Evolutionary conservation across 2,888 invertebrate species (phyloP), one percentile per base, ranked within the genome.

Genomic region (Zaprionus bogoriensis): DNA sequence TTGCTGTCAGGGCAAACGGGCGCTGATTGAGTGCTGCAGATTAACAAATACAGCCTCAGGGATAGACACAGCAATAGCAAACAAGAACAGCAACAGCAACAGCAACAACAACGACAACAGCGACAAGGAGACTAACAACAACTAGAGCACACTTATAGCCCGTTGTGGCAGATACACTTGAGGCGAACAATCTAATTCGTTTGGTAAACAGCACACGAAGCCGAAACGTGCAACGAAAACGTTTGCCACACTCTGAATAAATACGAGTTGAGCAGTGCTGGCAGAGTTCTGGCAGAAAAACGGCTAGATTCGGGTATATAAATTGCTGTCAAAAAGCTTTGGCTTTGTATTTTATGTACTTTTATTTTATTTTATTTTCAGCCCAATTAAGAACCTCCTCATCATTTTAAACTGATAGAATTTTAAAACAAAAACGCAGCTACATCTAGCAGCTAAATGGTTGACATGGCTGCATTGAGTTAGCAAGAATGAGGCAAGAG

Each of bases 181-280:
- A 83, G 85, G 87, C 85, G 76, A 87, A 83, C 82, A 87, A 82
- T 83, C 87, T 87, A 87, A 83, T 83, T 76, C 85, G 85, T 82
- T 85, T 82, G 67, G 74, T 76, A 84, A 87, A 87, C 82, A 82
- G 71, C 61, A 68, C 82, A 75, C 79, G 87, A 62, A 67, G 30
- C 53, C 48, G 70, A 52, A 65, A 74, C 70, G 76, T 73, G 76
- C 68, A 54, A 52, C 52, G 36, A 42, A 51, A 52, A 55, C 52
- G 54, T 28, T 14, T 59, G 55, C 41, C 59, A 58, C 52, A 63
- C 51, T 50, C 76, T 71, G 58, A 42, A 71, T 52, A 74, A 71
- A 71, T 74, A 74, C 70, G n/a, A n/a, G n/a, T n/a, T n/a, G n/a
- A n/a, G n/a, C n/a, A n/a, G n/a, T n/a, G n/a, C n/a, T n/a, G n/a